A percentile compares a stretch with the other conserved stretches of the same genome.
Conservation (phyloP, 2,888 invertebrate species). For the Drosophila villosipedis region DNA sequence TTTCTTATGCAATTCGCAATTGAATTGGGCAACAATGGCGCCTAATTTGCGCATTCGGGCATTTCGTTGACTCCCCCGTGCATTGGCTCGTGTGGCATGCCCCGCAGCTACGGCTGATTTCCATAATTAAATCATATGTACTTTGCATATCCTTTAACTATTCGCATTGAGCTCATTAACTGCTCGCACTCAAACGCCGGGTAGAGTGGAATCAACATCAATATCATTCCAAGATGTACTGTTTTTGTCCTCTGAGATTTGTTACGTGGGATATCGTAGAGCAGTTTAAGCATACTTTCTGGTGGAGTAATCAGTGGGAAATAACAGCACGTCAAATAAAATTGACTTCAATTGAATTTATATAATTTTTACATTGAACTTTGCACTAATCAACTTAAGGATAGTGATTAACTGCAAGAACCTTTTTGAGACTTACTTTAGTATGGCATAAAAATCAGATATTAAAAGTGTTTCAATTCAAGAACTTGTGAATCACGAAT, state of each 20-base stretch:
- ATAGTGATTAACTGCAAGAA: neutral
- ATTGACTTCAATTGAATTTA: neutral
- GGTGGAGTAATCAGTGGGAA: neutral
- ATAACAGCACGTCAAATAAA: neutral
- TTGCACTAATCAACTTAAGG: neutral
- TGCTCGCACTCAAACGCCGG: slow-evolving; percentile 60
- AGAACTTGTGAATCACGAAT: neutral
- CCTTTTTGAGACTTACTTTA: neutral
- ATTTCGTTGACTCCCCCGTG: slow-evolving; percentile 62
- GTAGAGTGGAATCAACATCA: slow-evolving; percentile 41
- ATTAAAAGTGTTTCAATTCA: neutral
- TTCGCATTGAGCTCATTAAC: slow-evolving; percentile 73
- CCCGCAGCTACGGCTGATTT: slow-evolving; percentile 43
- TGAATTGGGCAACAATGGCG: slow-evolving; percentile 72
- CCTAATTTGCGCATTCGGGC: slow-evolving; percentile 69
- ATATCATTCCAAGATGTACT: slow-evolving; percentile 24
- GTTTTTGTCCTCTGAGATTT: neutral
- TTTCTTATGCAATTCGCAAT: slow-evolving; percentile 37
- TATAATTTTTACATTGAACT: neutral
- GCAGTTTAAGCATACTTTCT: neutral
- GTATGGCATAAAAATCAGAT: neutral
- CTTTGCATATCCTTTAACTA: slow-evolving; percentile 72
- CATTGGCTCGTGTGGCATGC: slow-evolving; percentile 47
- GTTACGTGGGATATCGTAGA: neutral
- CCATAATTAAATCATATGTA: slow-evolving; percentile 78